Conservation (phyloP, 1,140 invertebrate genomes). For the Rhopalosiphum padi region DNA sequence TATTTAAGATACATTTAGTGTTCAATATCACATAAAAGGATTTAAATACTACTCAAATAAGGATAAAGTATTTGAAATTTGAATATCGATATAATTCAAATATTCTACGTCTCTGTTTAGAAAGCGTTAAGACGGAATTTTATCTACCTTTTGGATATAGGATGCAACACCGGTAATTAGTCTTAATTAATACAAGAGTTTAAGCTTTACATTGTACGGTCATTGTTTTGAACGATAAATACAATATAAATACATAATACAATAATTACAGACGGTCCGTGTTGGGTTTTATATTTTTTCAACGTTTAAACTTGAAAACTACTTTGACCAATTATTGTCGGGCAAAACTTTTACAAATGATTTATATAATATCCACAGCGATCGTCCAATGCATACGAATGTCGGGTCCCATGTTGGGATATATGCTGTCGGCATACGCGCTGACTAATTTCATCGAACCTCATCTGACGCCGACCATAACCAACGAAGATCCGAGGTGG, state of each 20-base stretch:
- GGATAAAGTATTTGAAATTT: no score
- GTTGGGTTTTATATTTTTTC: neutral
- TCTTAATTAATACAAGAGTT: neutral
- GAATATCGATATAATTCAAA: no score
- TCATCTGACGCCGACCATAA: conserved; percentile 73
- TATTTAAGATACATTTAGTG: no score
- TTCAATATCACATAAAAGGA: no score
- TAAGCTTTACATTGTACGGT: neutral
- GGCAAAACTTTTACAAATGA: neutral
- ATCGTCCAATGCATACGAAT: conserved; percentile 75
- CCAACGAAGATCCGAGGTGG: conserved; percentile 75
- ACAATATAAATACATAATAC: no score
- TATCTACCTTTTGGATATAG: no score
- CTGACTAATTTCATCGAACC: conserved; percentile 76
- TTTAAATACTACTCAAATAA: no score
- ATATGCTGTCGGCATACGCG: conserved; percentile 71
- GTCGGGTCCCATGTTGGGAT: conserved; percentile 76
- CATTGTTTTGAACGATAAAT: no score
- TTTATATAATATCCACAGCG: conserved; percentile 63
- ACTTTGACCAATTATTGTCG: neutral
- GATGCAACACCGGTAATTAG: no score
- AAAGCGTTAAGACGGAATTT: no score
- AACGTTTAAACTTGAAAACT: neutral
- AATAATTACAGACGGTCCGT: no score
- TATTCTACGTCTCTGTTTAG: no score